Evolutionary conservation across 2,113 vertebrate genomes (phyloP), one percentile per base, ranked within the genome.

Genomic region (Percopsis transmontana): DNA sequence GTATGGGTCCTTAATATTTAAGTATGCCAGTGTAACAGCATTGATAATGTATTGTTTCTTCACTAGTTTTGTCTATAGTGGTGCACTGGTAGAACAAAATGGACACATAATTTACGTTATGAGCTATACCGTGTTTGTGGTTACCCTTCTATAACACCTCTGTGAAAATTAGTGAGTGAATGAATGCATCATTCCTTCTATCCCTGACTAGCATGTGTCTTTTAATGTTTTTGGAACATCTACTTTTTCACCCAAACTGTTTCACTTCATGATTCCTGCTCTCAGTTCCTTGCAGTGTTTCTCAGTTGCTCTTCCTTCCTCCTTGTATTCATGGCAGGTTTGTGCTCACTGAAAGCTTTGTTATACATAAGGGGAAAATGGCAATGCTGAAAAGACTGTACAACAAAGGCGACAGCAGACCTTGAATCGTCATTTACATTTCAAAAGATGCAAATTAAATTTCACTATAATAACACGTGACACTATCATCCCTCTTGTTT

Each of bases 271-370:
- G 23, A 47, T 72, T 69, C 38, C 47, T 50, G 24, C 5, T 66
- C 23, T 41, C 27, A 13, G 9, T 23, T 51, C 24, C 59, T 5
- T 8, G 14, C 50, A 51, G 16, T 4, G 2, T 84, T 77, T 63
- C 74, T 69, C 72, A 66, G 44, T 77, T 0, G 38, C 44, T 68
- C 81, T 18, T 82, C 65, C 72, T 81, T 80, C 77, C 80, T 50
- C 63, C 73, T 74, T 66, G 58, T 69, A 21, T 47, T 21, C 18
- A 27, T n/a, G 7, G 19, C 38, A 12, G 57, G 18, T 19, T 42
- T 45, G 48, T 61, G 5, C 41, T 75, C 51, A 66, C 44, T 42
- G 60, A 67, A 23, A 42, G 9, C 48, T 60, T 67, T 5, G 40
- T 39, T 62, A 40, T 50, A 15, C 11, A n/a, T 40, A 13, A 48